Base-by-base conservation (phyloP, 2,797 vertebrate genomes). In the Mus spretus region DNA sequence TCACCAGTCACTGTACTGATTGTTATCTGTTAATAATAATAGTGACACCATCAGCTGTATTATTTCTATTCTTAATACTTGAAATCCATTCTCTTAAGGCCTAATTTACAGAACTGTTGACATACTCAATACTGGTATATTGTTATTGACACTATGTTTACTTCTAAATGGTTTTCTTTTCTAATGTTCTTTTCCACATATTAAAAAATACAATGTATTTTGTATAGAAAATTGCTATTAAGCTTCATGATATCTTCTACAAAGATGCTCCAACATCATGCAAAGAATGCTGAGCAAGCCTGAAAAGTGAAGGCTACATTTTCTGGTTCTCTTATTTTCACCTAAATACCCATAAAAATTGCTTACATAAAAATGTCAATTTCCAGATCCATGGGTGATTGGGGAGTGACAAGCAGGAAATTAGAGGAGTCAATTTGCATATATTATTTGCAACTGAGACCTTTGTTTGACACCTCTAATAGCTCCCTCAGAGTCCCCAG, bases 341-440 rank as follows among this genome's bases (percentile, higher is more conserved):
- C 34, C 74, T 91, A 50, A 78, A 81, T 91, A 31, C 78, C 37
- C 28, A 88, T 26, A 83, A 88, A 88, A 95, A 61, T 17, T 77
- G 19, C 31, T 92, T 94, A 37, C 67, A 91, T 65, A 83, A 78
- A 85, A 90, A 50, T 84, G 50, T 57, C 53, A 63, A 44, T 92
- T 84, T 96, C n/a, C n/a, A 92, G 57, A 90, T 77, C 47, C 61
- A 74, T 55, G 34, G 47, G 55, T 31, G 55, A 97, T 44, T 72
- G 10, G 89, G n/a, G 20, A 81, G 53, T 61, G 19, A 65, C 4
- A 24, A 91, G 72, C 13, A 80, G 79, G 57, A 93, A 65, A 85
- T 89, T 81, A 94, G 40, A 53, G 28, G 65, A n/a, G 72, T n/a
- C 24, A 31, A 1, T 94, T 65, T 80, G 57, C 44, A n/a, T 37